Percentiles rank a stretch among this genome's conserved stretches.
Conservation (phyloP, 1,140 invertebrate species). For the Megalonaias nervosa region DNA sequence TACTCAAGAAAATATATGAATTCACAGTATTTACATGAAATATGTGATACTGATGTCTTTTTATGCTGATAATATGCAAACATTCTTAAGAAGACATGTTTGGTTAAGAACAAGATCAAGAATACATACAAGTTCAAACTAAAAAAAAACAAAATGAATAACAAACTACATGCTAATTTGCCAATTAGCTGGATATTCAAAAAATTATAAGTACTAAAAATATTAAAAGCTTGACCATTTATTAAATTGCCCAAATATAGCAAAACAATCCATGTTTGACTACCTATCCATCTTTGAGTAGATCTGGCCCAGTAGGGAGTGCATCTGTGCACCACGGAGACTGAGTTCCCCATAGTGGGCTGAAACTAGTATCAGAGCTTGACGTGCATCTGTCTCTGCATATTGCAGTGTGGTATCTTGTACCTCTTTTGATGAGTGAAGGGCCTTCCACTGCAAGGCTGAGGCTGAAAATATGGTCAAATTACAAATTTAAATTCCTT, state of each 20-base stretch:
- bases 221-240: conserved; percentile 1
- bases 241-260: conserved; percentile 1
- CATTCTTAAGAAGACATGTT: too few species aligned
- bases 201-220: not conserved
- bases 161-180: not conserved
- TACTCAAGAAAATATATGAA: too few species aligned
- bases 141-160: not conserved
- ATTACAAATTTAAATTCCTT: not conserved
- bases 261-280: conserved; percentile 2
- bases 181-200: not conserved
- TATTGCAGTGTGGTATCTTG: conserved; percentile 52
- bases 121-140: too few species aligned
- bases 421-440: conserved; percentile 51
- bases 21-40: too few species aligned
- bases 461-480: conserved; percentile 46
- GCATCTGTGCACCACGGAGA: conserved; percentile 56
- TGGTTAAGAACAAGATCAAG: too few species aligned
- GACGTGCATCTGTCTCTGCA: conserved; percentile 61
- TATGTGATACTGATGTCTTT: too few species aligned
- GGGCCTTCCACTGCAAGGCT: conserved; percentile 62
- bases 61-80: too few species aligned
- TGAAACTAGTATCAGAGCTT: conserved; percentile 51
- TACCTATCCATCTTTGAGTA: conserved; percentile 68
- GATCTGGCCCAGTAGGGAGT: conserved; percentile 62
- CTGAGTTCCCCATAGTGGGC: conserved; percentile 61